Percentiles rank a stretch among this genome's conserved stretches.
Conservation (phyloP, 2,888 invertebrate species). For the Ariolimax columbianus region DNA sequence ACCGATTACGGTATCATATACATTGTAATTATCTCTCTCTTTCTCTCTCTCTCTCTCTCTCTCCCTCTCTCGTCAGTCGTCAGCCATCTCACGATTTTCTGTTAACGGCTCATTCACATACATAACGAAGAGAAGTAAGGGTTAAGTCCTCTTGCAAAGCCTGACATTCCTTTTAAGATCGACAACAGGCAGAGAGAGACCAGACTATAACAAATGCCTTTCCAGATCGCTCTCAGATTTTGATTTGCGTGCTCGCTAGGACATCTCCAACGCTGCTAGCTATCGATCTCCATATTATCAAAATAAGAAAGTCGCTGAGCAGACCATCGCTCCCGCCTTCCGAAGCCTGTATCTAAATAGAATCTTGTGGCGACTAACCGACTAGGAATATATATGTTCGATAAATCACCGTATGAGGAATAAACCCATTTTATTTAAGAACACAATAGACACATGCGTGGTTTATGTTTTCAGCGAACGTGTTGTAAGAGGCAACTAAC, state of each 20-base stretch:
- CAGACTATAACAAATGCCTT: background rate
- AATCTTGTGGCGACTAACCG: background rate
- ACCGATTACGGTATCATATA: background rate
- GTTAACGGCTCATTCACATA: background rate
- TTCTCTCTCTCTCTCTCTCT: background rate
- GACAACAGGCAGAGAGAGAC: background rate
- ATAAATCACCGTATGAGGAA: too few species aligned
- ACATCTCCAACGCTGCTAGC: background rate
- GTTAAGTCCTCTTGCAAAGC: too few species aligned
- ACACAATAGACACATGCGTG: too few species aligned
- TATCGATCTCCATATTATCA: constrained; percentile 13
- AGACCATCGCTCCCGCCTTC: background rate
- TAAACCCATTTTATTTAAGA: too few species aligned
- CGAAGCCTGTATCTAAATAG: background rate
- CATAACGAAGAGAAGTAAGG: background rate
- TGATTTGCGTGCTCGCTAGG: background rate
- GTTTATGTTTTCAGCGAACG: too few species aligned
- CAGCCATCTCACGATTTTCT: background rate
- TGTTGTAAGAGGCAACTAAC: too few species aligned
- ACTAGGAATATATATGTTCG: too few species aligned
- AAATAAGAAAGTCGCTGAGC: background rate
- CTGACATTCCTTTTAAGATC: too few species aligned
- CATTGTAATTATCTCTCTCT: background rate
- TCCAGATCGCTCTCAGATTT: background rate
- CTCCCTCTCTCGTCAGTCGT: background rate